Evolutionary conservation across 1,140 invertebrate genomes (phyloP).

Genomic region (Paraescarpia echinospica): DNA sequence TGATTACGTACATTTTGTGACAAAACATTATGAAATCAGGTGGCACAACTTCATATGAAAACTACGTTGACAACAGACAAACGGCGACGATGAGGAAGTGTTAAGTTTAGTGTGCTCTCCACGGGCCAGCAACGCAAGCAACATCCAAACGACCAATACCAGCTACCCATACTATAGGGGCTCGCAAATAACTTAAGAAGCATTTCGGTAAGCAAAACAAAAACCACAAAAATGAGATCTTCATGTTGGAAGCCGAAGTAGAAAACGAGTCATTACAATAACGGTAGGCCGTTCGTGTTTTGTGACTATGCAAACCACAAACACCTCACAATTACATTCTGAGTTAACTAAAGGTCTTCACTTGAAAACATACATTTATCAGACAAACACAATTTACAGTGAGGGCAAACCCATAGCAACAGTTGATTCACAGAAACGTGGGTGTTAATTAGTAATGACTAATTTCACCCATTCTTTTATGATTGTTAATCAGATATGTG

Average conservation of each 20-base stretch:
- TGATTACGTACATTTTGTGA: neutral
- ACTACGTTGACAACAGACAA: neutral
- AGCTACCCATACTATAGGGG: neutral
- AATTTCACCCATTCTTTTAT: no score
- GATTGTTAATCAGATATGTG: neutral
- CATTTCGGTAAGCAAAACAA: neutral
- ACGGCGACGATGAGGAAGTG: neutral
- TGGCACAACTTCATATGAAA: neutral
- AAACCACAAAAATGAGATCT: constrained; percentile 6
- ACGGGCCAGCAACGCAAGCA: neutral
- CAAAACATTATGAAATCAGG: neutral
- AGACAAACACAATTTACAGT: neutral
- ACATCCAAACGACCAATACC: neutral
- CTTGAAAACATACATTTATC: neutral
- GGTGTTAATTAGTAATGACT: neutral
- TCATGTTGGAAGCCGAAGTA: neutral
- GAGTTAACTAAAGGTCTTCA: neutral
- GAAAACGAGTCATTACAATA: neutral
- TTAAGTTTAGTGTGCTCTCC: neutral
- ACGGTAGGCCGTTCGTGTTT: neutral
- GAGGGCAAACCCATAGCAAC: neutral
- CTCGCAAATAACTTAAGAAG: neutral
- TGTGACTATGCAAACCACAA: neutral
- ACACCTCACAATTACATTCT: neutral
- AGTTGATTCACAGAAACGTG: neutral